Evolutionary conservation across 2,888 invertebrate genomes (phyloP).

Genomic region (Ectemnius continuus): DNA sequence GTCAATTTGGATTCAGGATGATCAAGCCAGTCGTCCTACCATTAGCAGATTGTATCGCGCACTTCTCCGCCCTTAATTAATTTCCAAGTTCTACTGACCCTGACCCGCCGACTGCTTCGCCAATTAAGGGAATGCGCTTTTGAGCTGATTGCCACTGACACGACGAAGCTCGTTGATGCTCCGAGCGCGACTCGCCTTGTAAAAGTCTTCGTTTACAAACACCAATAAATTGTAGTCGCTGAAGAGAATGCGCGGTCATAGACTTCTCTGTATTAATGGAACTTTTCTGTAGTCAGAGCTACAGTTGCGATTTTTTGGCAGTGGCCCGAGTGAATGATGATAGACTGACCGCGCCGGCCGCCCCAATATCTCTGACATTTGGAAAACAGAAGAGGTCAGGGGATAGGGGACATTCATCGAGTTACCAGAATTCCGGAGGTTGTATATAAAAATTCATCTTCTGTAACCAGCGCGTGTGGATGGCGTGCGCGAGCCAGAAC

Average conservation of each 20-base stretch:
- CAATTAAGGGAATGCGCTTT: conserved; percentile 61
- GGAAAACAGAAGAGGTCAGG: neutral
- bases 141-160: conserved; percentile 32
- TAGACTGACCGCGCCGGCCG: neutral
- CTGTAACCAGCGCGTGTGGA: conserved; percentile 16
- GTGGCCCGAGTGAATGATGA: too few species aligned
- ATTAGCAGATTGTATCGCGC: conserved; percentile 74
- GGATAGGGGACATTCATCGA: conserved; percentile 2
- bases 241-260: neutral
- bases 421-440: conserved; percentile 21
- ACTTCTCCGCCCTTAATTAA: conserved; percentile 60
- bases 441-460: conserved; percentile 44
- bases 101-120: conserved; percentile 61
- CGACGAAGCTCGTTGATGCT: conserved; percentile 8
- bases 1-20: conserved; percentile 62
- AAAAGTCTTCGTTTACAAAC: too few species aligned
- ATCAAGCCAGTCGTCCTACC: conserved; percentile 60
- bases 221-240: too few species aligned
- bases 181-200: too few species aligned
- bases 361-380: neutral
- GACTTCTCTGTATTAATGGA: conserved; percentile 20
- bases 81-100: conserved; percentile 64
- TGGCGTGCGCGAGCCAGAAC: neutral
- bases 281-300: conserved; percentile 2
- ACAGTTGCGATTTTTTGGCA: too few species aligned